A percentile compares a stretch with the other conserved stretches of the same genome.
phyloP scores from a whole-genome alignment of 2,888 invertebrate species.

The Sinohyriopsis cumingii region DNA sequence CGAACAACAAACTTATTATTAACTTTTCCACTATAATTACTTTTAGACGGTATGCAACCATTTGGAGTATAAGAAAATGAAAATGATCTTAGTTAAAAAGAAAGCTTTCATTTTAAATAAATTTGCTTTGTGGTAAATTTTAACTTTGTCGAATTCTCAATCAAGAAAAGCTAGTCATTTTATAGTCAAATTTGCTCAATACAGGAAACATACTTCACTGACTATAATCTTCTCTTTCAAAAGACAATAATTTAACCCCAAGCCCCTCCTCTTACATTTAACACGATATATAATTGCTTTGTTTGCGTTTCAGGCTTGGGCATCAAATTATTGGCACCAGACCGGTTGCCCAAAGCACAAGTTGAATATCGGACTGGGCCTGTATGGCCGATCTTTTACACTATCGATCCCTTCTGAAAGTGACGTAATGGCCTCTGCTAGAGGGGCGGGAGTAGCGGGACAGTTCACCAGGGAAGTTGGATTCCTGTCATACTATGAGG shows the following conservation, averaged over 20 bases:
- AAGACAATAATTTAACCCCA: no score
- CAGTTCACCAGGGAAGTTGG: conserved; percentile 60
- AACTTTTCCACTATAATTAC: no score
- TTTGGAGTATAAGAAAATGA: no score
- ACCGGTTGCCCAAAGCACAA: conserved; percentile 93
- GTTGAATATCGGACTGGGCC: conserved; percentile 92
- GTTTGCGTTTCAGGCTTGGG: conserved; percentile 59
- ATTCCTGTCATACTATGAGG: conserved; percentile 67
- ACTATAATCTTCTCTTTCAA: no score
- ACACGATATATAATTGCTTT: not conserved
- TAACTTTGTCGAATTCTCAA: no score
- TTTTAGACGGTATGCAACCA: no score
- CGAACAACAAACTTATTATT: not conserved
- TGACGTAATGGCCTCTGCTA: conserved; percentile 52
- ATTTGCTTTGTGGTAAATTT: no score
- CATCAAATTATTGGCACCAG: conserved; percentile 55
- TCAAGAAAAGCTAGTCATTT: no score
- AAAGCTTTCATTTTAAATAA: no score
- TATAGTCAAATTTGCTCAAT: no score
- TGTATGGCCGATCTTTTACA: conserved; percentile 92
- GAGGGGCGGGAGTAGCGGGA: conserved; percentile 55
- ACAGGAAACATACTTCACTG: no score
- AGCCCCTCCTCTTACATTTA: not conserved
- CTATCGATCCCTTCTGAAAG: conserved; percentile 76
- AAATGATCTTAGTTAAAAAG: no score